Percentiles rank a stretch among this genome's conserved stretches.
These are phyloP conservation scores for Menura novaehollandiae DNA, from an alignment of 2,113 vertebrate genomes.

Conservation along the genomic window DNA sequence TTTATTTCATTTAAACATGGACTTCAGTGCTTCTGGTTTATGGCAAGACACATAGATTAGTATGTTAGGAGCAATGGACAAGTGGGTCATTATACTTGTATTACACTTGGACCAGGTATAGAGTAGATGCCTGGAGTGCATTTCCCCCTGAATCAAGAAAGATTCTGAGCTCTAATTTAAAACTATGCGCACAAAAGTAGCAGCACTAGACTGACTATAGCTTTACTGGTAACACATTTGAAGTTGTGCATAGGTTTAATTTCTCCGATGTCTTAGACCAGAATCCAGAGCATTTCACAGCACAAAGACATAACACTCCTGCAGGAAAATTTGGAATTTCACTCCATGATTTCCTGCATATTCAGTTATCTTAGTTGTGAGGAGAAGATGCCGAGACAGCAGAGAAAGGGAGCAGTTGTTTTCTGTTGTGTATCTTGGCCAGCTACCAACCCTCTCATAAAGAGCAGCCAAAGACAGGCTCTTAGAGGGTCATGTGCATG, in stretches of 20 bases:
- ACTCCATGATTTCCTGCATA: background rate
- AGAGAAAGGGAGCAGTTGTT: background rate
- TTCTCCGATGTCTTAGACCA: background rate
- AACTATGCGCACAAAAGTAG: background rate
- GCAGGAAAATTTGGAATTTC: background rate
- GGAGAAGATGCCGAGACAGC: background rate
- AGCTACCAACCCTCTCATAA: background rate
- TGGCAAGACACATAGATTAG: background rate
- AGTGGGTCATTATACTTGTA: background rate
- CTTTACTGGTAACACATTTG: background rate
- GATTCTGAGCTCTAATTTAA: background rate
- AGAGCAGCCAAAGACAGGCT: background rate
- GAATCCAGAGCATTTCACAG: background rate
- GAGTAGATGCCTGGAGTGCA: background rate
- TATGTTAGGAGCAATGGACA: background rate
- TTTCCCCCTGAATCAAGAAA: background rate
- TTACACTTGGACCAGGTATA: background rate
- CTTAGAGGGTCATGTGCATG: accelerated
- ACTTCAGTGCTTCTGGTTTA: background rate
- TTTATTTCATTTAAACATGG: background rate
- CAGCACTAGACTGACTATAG: background rate
- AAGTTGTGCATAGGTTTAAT: background rate
- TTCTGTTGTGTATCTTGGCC: background rate
- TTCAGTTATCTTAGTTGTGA: background rate
- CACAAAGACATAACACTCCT: background rate